Conservation (phyloP, 2,797 vertebrate genomes). For the Leptatherina wallacei region DNA sequence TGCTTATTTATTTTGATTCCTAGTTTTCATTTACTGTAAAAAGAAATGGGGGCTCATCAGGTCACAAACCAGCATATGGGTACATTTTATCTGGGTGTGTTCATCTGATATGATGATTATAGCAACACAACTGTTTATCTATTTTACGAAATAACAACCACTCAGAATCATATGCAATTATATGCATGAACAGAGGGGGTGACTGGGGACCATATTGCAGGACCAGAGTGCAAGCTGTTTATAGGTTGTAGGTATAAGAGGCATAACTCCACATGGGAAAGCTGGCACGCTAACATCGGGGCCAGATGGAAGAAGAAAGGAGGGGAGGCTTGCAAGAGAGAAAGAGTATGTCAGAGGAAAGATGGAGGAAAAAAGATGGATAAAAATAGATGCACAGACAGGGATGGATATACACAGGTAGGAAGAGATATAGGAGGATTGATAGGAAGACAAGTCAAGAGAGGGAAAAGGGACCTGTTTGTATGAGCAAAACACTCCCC, state of each 20-base stretch:
- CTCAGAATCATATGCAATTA: constrained; percentile 47
- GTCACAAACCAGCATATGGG: constrained; percentile 20
- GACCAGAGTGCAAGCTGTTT: constrained; percentile 71
- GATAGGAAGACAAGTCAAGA: constrained; percentile 22
- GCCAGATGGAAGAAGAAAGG: constrained; percentile 79
- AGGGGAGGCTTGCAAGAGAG: constrained; percentile 54
- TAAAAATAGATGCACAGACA: constrained; percentile 56
- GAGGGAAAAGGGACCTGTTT: constrained; percentile 16
- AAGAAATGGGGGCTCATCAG: constrained; percentile 10
- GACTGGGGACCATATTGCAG: constrained; percentile 70
- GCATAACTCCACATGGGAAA: constrained; percentile 76
- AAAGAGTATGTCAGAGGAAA: constrained; percentile 63
- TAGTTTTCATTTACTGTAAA: constrained; percentile 38
- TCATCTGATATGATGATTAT: constrained; percentile 35
- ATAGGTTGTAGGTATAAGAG: constrained; percentile 71
- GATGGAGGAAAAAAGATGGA: constrained; percentile 52
- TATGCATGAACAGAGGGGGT: constrained; percentile 54
- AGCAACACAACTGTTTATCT: constrained; percentile 27
- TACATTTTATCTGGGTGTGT: constrained; percentile 20
- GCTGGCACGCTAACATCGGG: constrained; percentile 57
- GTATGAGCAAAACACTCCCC: constrained; percentile 18
- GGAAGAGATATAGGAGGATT: constrained; percentile 11
- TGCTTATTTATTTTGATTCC: constrained; percentile 42
- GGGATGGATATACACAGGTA: constrained; percentile 29
- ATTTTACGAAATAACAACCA: constrained; percentile 57